Base-by-base conservation (phyloP, 1,140 invertebrate genomes). In the Nixonia krombeini region DNA sequence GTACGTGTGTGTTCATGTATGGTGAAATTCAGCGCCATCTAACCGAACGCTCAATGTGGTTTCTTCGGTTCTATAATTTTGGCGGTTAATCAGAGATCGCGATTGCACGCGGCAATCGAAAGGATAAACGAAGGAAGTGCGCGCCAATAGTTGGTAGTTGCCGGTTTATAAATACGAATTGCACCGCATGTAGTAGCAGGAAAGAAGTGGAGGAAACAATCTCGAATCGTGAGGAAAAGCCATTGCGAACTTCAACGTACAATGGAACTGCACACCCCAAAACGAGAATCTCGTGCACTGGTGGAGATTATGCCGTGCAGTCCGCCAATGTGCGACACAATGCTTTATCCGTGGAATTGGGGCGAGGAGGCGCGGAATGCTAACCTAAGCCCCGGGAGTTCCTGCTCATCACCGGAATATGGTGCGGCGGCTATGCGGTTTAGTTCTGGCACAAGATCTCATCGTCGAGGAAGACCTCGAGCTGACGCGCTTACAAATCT, bases 401-500 rank as follows among this genome's bases (percentile, higher is more conserved):
- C 84, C 4, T 85, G 84, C 15, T 84, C 82, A 0, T 85, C 83
- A 9, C 84, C 84, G 0, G 84, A 85, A 13, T 85, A 82, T 44
- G 62, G 41, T 0, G 17, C 53, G 7, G 67, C 63, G 15, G n/a
- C n/a, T n/a, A n/a, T n/a, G n/a, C n/a, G n/a, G n/a, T n/a, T n/a
- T n/a, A 52, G 65, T 23, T 64, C 58, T 1, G 55, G 61, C 4
- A 37, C 49, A 1, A 76, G 83, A 4, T 78, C 71, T 15, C 79
- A 85, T 63, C 80, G 87, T 9, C 81, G 91, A 49, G 93, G 93
- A 5, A 76, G 93, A 65, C 92, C 93, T 5, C 87, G 92, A 66
- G 91, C 92, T 16, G 92, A 93, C 81, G 85, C 88, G 26, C 88
- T 94, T 25, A 89, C 88, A 26, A 87, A 87, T 63, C 83, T 94